A percentile compares a stretch with the other conserved stretches of the same genome.
Conservation (phyloP, 2,888 invertebrate genomes). For the Hypena proboscidalis region DNA sequence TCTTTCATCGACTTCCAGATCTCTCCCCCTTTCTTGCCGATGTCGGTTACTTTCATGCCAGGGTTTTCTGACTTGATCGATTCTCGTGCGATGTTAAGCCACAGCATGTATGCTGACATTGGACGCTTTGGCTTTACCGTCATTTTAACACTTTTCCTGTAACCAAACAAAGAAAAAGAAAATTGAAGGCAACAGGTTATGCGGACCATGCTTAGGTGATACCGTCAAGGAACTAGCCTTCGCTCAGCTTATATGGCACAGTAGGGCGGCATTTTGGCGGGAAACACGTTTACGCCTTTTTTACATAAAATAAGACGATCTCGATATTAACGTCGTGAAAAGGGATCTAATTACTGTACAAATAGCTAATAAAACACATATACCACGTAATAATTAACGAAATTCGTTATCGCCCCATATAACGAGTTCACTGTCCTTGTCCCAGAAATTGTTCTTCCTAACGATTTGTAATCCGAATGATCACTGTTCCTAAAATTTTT, state of each 20-base stretch:
- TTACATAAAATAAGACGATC: constrained; percentile 30
- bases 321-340: constrained; percentile 27
- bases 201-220: constrained; percentile 53
- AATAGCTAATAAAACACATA: constrained; percentile 37
- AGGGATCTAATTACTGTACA: constrained; percentile 33
- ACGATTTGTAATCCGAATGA: too few relatives aligned
- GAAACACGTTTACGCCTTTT: constrained; percentile 66
- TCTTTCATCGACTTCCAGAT: constrained; percentile 96
- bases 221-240: constrained; percentile 53
- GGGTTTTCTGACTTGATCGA: constrained; percentile 96
- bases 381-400: constrained; percentile 49
- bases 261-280: constrained; percentile 83
- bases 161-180: constrained; percentile 51
- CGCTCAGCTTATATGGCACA: constrained; percentile 58
- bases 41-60: constrained; percentile 95
- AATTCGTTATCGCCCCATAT: constrained; percentile 77
- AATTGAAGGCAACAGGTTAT: constrained; percentile 64
- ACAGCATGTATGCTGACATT: constrained; percentile 96
- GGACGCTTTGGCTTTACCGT: constrained; percentile 97
- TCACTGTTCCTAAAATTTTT: too few relatives aligned
- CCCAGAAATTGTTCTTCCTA: too few relatives aligned
- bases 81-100: constrained; percentile 96
- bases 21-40: constrained; percentile 98
- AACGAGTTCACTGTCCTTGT: too few relatives aligned
- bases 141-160: constrained; percentile 88